Percentiles rank a stretch among this genome's conserved stretches.
phyloP scores from a whole-genome alignment of 2,888 invertebrate species.

The Dynastes tityus region DNA sequence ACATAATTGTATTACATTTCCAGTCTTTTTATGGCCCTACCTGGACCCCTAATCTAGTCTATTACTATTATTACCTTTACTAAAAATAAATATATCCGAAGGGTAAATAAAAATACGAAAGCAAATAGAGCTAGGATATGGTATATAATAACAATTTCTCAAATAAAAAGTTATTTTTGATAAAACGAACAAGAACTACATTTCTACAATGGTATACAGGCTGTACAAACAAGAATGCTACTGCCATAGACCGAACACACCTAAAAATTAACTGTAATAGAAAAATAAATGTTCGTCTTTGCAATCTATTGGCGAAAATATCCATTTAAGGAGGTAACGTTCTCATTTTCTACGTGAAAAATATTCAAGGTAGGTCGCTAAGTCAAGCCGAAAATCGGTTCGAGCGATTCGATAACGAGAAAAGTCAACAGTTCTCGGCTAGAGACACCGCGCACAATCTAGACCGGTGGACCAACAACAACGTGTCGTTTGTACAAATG shows the following conservation, averaged over 20 bases:
- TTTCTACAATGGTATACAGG: too few species aligned
- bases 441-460: not conserved
- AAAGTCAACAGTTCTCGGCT: constrained; percentile 7
- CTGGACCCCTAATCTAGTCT: too few species aligned
- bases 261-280: not conserved
- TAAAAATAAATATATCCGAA: too few species aligned
- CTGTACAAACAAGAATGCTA: not conserved
- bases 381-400: constrained; percentile 9
- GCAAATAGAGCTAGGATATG: too few species aligned
- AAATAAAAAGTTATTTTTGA: too few species aligned
- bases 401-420: constrained; percentile 1
- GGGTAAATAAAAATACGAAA: too few species aligned
- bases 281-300: not conserved
- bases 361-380: not conserved
- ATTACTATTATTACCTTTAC: too few species aligned
- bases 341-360: not conserved
- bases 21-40: too few species aligned
- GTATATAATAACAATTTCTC: too few species aligned
- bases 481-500: not conserved
- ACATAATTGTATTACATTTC: too few species aligned
- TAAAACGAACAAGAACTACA: too few species aligned
- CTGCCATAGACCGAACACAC: not conserved
- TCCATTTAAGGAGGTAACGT: not conserved
- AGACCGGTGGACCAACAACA: not conserved
- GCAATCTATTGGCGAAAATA: not conserved